phyloP scores from a whole-genome alignment of 2,797 vertebrate species.

The Hemitrygon akajei region DNA sequence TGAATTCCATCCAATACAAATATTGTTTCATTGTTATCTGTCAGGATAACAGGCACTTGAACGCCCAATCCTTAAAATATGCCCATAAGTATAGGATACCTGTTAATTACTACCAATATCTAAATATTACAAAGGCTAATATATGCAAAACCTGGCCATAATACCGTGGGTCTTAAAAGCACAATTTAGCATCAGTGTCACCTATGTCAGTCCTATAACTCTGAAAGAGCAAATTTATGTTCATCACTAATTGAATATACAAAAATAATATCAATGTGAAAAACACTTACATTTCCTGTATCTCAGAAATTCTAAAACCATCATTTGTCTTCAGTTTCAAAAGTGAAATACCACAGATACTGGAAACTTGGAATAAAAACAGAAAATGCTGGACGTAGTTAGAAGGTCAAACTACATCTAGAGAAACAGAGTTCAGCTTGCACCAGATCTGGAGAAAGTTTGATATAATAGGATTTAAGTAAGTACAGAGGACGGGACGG shows the following conservation, averaged over 20 bases:
- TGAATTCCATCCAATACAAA: too few species aligned
- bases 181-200: neutral
- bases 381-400: too few species aligned
- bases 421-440: too few species aligned
- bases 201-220: neutral
- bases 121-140: neutral
- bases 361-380: too few species aligned
- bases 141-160: neutral
- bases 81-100: neutral
- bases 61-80: neutral
- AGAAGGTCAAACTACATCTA: too few species aligned
- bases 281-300: neutral
- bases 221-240: neutral
- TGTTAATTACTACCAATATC: neutral
- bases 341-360: too few species aligned
- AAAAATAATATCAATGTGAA: neutral
- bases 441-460: neutral
- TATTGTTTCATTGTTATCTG: neutral
- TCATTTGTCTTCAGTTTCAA: neutral
- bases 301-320: neutral
- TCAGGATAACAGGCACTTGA: neutral
- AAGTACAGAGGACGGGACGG: too few species aligned
- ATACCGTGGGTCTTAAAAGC: neutral
- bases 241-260: neutral
- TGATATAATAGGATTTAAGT: neutral